Conservation (phyloP, 2,797 vertebrate genomes). For the Perdix hodgsoniae region DNA sequence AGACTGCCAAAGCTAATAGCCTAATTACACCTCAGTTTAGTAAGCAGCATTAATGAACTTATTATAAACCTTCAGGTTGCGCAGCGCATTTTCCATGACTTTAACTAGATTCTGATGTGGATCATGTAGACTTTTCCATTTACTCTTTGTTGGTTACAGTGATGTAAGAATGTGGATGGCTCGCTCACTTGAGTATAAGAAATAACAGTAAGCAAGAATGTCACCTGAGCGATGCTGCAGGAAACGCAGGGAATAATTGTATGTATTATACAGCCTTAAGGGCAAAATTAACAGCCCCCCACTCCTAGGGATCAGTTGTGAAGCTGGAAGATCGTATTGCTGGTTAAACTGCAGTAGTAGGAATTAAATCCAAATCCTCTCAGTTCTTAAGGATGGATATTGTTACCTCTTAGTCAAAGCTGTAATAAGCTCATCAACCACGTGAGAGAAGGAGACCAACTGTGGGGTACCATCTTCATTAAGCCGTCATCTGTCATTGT, state of each 20-base stretch:
- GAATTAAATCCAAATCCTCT: constrained; percentile 60
- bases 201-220: background rate
- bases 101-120: background rate
- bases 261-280: background rate
- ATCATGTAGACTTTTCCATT: background rate
- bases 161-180: background rate
- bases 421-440: constrained; percentile 54
- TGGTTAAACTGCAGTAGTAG: constrained; percentile 10
- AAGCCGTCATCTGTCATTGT: background rate
- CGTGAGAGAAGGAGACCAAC: constrained; percentile 30
- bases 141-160: background rate
- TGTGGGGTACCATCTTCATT: background rate
- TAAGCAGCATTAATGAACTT: background rate
- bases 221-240: background rate
- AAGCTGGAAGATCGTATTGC: constrained; percentile 23
- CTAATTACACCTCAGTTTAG: background rate
- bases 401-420: constrained; percentile 55
- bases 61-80: background rate
- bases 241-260: background rate
- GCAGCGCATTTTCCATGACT: background rate
- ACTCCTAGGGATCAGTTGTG: background rate
- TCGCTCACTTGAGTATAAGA: background rate
- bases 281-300: background rate
- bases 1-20: background rate
- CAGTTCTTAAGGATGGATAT: constrained; percentile 45